Conservation (phyloP, 2,797 vertebrate species). For the Xenopus petersii region DNA sequence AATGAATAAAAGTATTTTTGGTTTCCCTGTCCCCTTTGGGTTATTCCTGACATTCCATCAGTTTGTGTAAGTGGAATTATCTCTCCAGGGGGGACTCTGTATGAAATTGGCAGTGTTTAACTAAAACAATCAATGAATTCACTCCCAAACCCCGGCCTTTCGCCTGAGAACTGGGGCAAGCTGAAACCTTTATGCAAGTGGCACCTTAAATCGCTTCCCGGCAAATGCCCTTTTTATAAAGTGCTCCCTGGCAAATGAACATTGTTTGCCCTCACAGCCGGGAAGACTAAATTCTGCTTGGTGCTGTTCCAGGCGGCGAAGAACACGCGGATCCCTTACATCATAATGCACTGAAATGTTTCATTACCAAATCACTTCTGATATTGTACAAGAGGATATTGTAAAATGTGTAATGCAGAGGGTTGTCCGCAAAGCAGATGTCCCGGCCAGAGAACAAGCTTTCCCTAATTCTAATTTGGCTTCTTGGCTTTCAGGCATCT, state of each 20-base stretch:
- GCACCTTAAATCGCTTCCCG: slow-evolving; percentile 21
- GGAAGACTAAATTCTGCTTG: background rate
- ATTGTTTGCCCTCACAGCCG: no score
- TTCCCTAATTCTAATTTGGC: background rate
- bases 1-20: slow-evolving; percentile 30
- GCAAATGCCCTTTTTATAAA: background rate
- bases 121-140: slow-evolving; percentile 16
- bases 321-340: background rate
- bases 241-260: no score
- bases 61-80: slow-evolving; percentile 27
- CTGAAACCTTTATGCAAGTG: background rate
- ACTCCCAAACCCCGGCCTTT: background rate
- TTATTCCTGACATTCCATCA: slow-evolving; percentile 2
- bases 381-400: background rate
- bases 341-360: background rate
- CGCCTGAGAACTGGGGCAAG: slow-evolving; percentile 15
- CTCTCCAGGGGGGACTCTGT: slow-evolving; percentile 1
- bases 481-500: no score
- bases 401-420: background rate
- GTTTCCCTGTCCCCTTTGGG: background rate
- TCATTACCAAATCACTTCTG: background rate
- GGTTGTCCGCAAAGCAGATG: background rate
- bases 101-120: slow-evolving; percentile 24
- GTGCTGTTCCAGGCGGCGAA: background rate
- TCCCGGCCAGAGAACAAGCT: background rate